Evolutionary conservation across 2,888 invertebrate genomes (phyloP), one percentile per base, ranked within the genome.

Genomic region (Calliphora vomitoria): DNA sequence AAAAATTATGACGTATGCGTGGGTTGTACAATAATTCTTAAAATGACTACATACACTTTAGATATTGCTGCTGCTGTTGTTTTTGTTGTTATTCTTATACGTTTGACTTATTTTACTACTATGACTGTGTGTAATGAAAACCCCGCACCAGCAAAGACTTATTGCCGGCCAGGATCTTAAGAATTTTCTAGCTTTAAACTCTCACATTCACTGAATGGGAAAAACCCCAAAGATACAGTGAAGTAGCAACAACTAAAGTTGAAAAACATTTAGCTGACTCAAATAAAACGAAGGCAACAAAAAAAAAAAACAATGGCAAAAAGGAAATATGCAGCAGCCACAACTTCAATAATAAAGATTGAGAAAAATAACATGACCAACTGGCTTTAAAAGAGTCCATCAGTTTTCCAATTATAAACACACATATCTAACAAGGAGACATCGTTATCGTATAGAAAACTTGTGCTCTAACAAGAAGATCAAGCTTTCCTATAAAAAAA

Each of bases 1-100:
- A 87, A 78, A 86, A 87, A 87, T 85, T 85, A 87, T 87, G 87
- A 82, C 82, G 82, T 85, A 82, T 82, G 82, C 87, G 87, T 87
- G 82, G 87, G 87, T 84, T 58, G 60, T 62, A 62, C 53, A 60
- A 85, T 85, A 85, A 75, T 80, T 85, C 44, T 69, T 60, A 68
- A 74, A 68, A 74, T 68, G 58, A 60, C 74, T 83, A 55, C 55
- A 44, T 55, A 20, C 20, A 53, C 47, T 35, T 6, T 25, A 25
- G 25, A 25, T 25, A 25, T 2, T 25, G 25, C 25, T 25, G 2
- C 25, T 25, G 25, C 25, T 25, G 25, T 2, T 25, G 25, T 2
- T 25, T 38, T 5, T 74, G 55, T 35, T 69, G 50, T 6, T 62
- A 10, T 62, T 31, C 44, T 18, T 47, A 60, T 55, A 50, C 58